Percentiles rank a stretch among this genome's conserved stretches.
These are phyloP conservation scores for Palythoa caribaeorum DNA, from an alignment of 92 coral and sea anemone species.

Conservation along the genomic window DNA sequence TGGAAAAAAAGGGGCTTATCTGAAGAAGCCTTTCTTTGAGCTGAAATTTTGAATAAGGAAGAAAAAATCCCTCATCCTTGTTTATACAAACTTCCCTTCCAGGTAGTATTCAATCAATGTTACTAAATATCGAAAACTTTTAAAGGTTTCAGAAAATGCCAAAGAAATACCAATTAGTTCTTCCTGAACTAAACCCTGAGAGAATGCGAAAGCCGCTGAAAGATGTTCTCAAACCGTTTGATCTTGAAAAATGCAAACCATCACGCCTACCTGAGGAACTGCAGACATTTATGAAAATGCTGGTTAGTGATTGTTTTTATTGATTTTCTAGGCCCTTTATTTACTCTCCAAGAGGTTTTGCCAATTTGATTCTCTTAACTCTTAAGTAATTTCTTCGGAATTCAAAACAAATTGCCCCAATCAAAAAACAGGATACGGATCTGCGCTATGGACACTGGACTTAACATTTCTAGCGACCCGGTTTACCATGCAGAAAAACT, in stretches of 20 bases:
- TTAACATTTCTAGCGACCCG: no score
- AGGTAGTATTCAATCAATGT: neutral
- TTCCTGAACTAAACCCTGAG: slow-evolving; percentile 89
- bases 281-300: slow-evolving; percentile 73
- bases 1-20: no score
- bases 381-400: no score
- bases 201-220: slow-evolving; percentile 64
- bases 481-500: no score
- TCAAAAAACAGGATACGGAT: no score
- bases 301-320: slow-evolving; percentile 43
- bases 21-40: no score
- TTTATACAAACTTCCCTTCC: neutral
- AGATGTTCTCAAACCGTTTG: slow-evolving; percentile 85
- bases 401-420: no score
- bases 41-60: no score
- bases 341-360: no score
- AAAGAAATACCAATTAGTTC: slow-evolving; percentile 84
- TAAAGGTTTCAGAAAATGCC: slow-evolving; percentile 81
- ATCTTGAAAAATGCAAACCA: slow-evolving; percentile 72
- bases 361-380: no score
- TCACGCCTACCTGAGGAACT: slow-evolving; percentile 75
- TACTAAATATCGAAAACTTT: neutral
- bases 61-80: neutral
- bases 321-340: neutral
- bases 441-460: no score